phyloP scores from a whole-genome alignment of 30 jellyfish, hydroid and myxozoan genomes.

The Aurelia sp. region DNA sequence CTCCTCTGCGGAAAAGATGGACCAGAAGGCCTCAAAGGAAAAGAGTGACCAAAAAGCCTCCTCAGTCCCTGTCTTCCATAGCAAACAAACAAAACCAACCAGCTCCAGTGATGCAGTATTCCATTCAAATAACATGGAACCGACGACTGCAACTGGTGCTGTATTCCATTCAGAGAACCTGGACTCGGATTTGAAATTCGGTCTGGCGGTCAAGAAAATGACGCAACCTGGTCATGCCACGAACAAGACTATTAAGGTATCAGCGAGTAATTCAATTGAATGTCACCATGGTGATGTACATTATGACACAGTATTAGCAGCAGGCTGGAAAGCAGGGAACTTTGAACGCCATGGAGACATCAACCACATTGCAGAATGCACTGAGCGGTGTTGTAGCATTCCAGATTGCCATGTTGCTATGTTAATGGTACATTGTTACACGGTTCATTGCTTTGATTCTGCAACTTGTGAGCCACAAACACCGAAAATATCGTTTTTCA shows the following conservation, averaged over 20 bases:
- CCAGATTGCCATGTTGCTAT: slow-evolving; percentile 87
- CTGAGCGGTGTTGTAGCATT: slow-evolving; percentile 69
- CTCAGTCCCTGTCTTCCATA: slow-evolving; percentile 21
- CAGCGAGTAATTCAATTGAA: not conserved
- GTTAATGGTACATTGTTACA: slow-evolving; percentile 89
- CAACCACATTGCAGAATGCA: slow-evolving; percentile 71
- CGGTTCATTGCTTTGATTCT: slow-evolving; percentile 68
- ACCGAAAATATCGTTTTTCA: slow-evolving; percentile 67
- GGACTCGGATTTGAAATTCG: slow-evolving; percentile 37
- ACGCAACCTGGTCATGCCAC: slow-evolving; percentile 14
- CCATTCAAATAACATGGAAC: slow-evolving; percentile 10
- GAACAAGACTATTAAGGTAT: not conserved
- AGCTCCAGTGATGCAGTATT: slow-evolving; percentile 47
- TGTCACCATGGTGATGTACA: slow-evolving; percentile 41
- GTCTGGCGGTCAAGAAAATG: slow-evolving; percentile 1
- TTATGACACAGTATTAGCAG: slow-evolving; percentile 62
- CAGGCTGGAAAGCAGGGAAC: slow-evolving; percentile 96
- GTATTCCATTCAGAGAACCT: slow-evolving; percentile 39
- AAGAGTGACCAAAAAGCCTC: not conserved
- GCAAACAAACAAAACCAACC: not conserved
- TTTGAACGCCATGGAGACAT: slow-evolving; percentile 63
- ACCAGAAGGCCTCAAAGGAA: too few species aligned
- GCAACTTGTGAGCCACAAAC: slow-evolving; percentile 57
- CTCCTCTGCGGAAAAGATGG: too few species aligned
- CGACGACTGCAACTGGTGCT: slow-evolving; percentile 42